Evolutionary conservation across 1,140 invertebrate genomes (phyloP).

Genomic region (Drosophila triauraria): DNA sequence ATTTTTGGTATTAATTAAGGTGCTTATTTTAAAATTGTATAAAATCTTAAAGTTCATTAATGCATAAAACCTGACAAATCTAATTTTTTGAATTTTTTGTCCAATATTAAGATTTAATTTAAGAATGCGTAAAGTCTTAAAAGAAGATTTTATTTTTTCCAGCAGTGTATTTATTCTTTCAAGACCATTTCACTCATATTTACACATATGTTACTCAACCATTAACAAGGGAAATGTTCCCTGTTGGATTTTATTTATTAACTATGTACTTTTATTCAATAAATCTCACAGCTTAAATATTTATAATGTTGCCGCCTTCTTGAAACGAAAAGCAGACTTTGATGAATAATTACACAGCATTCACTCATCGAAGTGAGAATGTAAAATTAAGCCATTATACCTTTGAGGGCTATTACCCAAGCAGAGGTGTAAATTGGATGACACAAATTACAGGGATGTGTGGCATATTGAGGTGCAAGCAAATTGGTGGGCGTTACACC

Average conservation of each 20-base stretch:
- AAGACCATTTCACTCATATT: neutral
- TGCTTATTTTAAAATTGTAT: no score
- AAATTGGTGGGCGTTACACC: constrained; percentile 24
- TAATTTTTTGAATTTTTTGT: no score
- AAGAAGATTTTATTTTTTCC: no score
- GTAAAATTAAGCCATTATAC: neutral
- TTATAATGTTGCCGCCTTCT: constrained; percentile 5
- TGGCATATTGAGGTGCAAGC: neutral
- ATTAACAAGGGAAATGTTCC: neutral
- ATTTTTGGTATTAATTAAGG: no score
- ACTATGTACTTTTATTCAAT: constrained; percentile 6
- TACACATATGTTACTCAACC: constrained; percentile 4
- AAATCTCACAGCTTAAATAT: constrained; percentile 11
- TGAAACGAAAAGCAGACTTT: neutral
- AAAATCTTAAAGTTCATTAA: no score
- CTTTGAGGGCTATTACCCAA: neutral
- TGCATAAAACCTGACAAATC: no score
- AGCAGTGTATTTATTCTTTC: neutral
- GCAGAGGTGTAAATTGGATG: constrained; percentile 31
- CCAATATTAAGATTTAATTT: no score
- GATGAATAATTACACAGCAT: constrained; percentile 12
- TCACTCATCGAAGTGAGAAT: neutral
- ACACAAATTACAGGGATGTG: constrained; percentile 27
- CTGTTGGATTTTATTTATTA: neutral
- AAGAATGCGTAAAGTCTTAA: no score